phyloP scores from a whole-genome alignment of 2,888 invertebrate genomes.

The Pollenia amentaria region DNA sequence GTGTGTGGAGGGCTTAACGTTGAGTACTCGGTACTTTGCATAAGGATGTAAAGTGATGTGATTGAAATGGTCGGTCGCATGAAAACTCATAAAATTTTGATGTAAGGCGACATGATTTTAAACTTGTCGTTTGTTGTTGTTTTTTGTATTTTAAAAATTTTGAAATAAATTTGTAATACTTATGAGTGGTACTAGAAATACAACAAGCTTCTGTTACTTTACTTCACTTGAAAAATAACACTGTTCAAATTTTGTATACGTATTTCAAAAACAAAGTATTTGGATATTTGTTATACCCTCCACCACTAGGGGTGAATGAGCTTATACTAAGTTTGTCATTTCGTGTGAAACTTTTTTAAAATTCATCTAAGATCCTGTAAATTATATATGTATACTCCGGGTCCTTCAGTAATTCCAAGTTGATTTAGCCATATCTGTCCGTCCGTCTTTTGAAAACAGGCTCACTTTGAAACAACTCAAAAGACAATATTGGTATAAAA shows the following conservation, averaged over 20 bases:
- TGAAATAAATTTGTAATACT: slow-evolving; percentile 72
- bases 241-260: slow-evolving; percentile 14
- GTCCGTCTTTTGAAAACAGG: no score
- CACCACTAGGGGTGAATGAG: no score
- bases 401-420: no score
- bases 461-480: no score
- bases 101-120: slow-evolving; percentile 63
- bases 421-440: no score
- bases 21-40: slow-evolving; percentile 64
- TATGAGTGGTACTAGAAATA: slow-evolving; percentile 69
- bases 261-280: slow-evolving; percentile 34
- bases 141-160: slow-evolving; percentile 56
- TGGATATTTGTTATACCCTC: slow-evolving; percentile 3
- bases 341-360: no score
- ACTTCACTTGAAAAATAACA: slow-evolving; percentile 51
- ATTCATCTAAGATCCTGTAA: no score
- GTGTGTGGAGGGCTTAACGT: slow-evolving; percentile 69
- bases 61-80: slow-evolving; percentile 73
- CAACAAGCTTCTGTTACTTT: slow-evolving; percentile 51
- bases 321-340: no score
- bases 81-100: slow-evolving; percentile 71
- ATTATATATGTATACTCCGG: no score
- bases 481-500: no score
- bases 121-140: slow-evolving; percentile 24
- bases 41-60: slow-evolving; percentile 73